phyloP scores from a whole-genome alignment of 2,797 vertebrate genomes.

The Gorsachius magnificus region DNA sequence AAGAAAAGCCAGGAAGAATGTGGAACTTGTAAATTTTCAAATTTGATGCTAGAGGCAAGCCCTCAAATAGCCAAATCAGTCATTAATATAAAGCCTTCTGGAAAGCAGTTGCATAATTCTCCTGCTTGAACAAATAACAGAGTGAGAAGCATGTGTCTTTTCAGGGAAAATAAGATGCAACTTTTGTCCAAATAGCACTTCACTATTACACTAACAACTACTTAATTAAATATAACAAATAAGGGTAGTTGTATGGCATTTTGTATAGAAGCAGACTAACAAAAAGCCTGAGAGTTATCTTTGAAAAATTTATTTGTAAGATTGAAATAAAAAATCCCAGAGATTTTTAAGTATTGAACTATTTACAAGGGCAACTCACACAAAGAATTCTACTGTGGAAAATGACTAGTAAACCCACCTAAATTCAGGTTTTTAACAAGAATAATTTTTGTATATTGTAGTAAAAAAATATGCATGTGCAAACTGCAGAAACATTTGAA shows the following conservation, averaged over 20 bases:
- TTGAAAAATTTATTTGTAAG: background rate
- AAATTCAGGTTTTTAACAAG: background rate
- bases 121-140: background rate
- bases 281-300: background rate
- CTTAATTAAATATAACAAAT: background rate
- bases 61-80: background rate
- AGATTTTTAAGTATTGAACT: background rate
- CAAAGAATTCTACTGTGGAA: background rate
- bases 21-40: background rate
- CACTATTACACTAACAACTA: background rate
- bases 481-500: background rate
- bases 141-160: background rate
- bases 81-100: background rate
- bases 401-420: background rate
- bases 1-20: background rate
- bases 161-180: background rate
- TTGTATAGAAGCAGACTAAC: background rate
- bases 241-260: background rate
- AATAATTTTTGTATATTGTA: background rate
- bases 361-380: background rate
- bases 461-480: background rate
- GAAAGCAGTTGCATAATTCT: background rate
- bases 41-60: background rate
- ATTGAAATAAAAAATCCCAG: background rate
- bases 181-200: background rate